Base-by-base conservation (phyloP, 2,888 invertebrate species). In the Pilophorus perplexus region DNA sequence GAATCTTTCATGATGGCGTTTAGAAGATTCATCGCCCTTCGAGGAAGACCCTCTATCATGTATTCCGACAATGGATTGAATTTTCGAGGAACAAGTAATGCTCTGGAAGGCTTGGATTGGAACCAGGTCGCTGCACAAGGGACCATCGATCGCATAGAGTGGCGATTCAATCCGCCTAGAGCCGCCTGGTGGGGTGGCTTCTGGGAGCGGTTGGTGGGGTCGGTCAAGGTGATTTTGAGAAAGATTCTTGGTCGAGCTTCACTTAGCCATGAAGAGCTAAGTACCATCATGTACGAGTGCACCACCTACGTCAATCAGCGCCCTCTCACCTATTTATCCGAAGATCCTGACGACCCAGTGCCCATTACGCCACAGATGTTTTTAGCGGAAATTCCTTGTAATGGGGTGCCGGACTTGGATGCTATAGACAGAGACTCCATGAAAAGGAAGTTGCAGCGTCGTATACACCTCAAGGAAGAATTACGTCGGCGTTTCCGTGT, bases 351-450 rank as follows among this genome's bases (percentile, higher is more conserved):
- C 2, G 72, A 74, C 42, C 46, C 72, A 14, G 67, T 22, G 37
- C 68, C 72, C 1, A 71, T 69, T 14, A 72, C 72, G 18, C 74
- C 74, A 16, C 64, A 68, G 5, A 73, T 74, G 72, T n/a, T n/a
- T n/a, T n/a, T n/a, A n/a, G n/a, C n/a, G n/a, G n/a, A n/a, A n/a
- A n/a, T n/a, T n/a, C n/a, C n/a, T n/a, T n/a, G n/a, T n/a, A n/a
- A n/a, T n/a, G n/a, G n/a, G n/a, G n/a, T n/a, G n/a, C n/a, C n/a
- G n/a, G n/a, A n/a, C n/a, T n/a, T n/a, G n/a, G n/a, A n/a, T n/a
- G n/a, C n/a, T n/a, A n/a, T n/a, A n/a, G n/a, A n/a, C n/a, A n/a
- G n/a, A n/a, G n/a, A n/a, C n/a, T n/a, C n/a, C n/a, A n/a, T n/a
- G n/a, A n/a, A n/a, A n/a, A n/a, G n/a, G n/a, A n/a, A n/a, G n/a